Conservation (phyloP, 2,113 vertebrate genomes). For the Chrysemys picta region DNA sequence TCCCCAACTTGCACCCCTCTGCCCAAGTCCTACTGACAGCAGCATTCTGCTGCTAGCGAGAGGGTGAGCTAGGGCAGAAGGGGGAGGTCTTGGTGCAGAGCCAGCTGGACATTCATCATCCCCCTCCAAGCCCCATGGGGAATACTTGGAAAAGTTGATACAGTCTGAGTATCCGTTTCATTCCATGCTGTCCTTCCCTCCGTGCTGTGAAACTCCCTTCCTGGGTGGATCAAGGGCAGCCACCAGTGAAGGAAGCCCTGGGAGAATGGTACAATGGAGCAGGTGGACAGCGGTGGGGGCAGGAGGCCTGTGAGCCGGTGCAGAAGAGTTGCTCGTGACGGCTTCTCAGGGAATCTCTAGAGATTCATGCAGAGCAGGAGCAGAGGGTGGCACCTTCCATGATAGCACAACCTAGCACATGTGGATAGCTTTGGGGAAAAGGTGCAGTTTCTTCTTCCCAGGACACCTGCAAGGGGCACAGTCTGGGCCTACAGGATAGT, state of each 20-base stretch:
- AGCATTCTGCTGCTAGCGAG: neutral
- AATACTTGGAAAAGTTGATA: neutral
- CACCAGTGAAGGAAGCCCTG: neutral
- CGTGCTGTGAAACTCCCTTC: neutral
- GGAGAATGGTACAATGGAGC: neutral
- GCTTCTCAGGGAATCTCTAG: neutral
- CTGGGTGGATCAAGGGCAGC: accelerated
- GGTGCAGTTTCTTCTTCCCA: neutral
- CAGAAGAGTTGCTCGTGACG: neutral
- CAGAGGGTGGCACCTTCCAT: neutral
- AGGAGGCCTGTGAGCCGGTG: accelerated
- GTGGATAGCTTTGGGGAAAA: neutral
- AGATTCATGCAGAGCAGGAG: neutral
- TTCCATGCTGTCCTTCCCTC: neutral
- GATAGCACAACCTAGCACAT: neutral
- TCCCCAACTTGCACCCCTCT: too few species aligned
- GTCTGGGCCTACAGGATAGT: neutral
- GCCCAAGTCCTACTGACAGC: neutral
- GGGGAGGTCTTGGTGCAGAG: neutral
- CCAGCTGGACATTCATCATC: neutral
- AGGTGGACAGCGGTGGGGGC: neutral
- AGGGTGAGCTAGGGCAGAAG: neutral
- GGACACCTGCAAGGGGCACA: neutral
- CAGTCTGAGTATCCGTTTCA: neutral
- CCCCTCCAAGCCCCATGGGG: neutral